A percentile compares a stretch with the other conserved stretches of the same genome.
Evolutionary conservation across 92 coral and sea anemone species (phyloP).

Genomic region (Virgularia gustaviana): DNA sequence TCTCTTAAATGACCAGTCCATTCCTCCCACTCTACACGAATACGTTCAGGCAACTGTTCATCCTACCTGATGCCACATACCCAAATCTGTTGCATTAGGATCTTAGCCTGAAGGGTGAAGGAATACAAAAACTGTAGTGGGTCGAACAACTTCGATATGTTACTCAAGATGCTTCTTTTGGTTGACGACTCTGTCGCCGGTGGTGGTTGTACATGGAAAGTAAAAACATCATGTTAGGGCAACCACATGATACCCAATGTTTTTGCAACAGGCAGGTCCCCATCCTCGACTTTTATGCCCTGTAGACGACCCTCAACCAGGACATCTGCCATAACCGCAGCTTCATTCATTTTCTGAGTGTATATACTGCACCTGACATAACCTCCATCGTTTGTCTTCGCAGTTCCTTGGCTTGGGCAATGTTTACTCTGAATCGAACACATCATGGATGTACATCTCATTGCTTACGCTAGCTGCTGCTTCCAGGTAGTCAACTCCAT

Average conservation of each 20-base stretch:
- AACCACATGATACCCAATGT: no score
- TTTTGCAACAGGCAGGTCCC: no score
- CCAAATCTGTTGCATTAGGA: no score
- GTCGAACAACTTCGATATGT: no score
- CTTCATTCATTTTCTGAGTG: conserved; percentile 38
- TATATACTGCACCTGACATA: conserved; percentile 33
- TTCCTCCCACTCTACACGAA: no score
- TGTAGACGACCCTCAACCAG: conserved; percentile 16
- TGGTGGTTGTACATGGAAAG: neutral
- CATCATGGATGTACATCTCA: conserved; percentile 47
- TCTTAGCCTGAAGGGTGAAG: no score
- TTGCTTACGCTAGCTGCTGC: conserved; percentile 46
- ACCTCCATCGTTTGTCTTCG: conserved; percentile 34
- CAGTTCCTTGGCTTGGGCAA: conserved; percentile 33
- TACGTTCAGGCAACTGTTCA: no score
- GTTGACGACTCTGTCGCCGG: no score
- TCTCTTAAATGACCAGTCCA: neutral
- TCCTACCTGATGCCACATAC: no score
- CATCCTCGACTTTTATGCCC: no score
- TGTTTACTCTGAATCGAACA: conserved; percentile 48
- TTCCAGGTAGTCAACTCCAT: conserved; percentile 23
- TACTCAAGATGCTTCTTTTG: no score
- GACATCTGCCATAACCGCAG: conserved; percentile 34
- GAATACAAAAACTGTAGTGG: no score
- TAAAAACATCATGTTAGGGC: neutral